Base-by-base conservation (phyloP, 2,888 invertebrate genomes). In the Nemotelus pantherinus region DNA sequence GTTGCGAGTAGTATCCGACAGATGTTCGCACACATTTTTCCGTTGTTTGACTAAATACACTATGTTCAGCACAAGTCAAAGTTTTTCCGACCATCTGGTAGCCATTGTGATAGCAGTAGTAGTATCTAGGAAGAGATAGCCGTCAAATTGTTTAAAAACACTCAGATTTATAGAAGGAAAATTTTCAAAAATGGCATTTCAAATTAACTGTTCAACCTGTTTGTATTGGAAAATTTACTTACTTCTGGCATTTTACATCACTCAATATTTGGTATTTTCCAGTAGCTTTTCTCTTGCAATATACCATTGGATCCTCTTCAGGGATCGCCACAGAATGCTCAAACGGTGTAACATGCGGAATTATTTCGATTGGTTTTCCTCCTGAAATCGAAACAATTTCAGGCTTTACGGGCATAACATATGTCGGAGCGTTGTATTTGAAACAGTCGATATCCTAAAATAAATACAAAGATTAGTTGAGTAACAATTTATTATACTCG, bases 401-500 rank as follows among this genome's bases (percentile, higher is more conserved):
- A 3, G 45, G 47, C 10, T 47, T 6, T 2, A 43, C 63, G 3
- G 63, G 63, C 43, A 58, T 25, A 25, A 25, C 39, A 53, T 55
- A 43, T 58, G n/a, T 3, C 10, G 72, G 58, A 4, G 43, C 57
- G 9, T 58, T 39, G n/a, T 45, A 39, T 3, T 58, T 58, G 9
- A 39, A 41, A 45, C 72, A 72, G 39, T 72, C 72, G 25, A 72
- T 72, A 58, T 72, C 72, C 72, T 72, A 44, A 3, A 71, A 58
- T 43, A 55, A 48, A 47, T 58, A n/a, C 4, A 25, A 25, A 4
- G n/a, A 58, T 58, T 58, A 58, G 4, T 25, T 25, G 25, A 25
- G 25, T 25, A 25, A 25, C 58, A n/a, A 58, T 58, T 58, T 25
- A 6, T 1, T 6, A 53, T 53, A 10, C 10, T 53, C 53, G 53